A percentile compares a stretch with the other conserved stretches of the same genome.
Conservation (phyloP, 2,113 vertebrate species). For the Isichthys henryi region DNA sequence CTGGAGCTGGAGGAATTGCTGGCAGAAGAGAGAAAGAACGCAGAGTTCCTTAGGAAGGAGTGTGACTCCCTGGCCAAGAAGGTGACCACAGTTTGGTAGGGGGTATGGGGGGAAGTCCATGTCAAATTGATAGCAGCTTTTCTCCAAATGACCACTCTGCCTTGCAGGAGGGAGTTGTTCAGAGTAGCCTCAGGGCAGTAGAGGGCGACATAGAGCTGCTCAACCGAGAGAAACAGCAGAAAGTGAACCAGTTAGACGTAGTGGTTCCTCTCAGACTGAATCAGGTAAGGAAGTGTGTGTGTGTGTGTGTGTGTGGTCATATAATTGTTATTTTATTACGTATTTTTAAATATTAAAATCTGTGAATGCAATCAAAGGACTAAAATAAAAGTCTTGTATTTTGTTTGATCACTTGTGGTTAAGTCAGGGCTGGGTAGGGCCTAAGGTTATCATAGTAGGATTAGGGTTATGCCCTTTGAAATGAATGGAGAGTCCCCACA, state of each 20-base stretch:
- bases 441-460: neutral
- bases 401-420: neutral
- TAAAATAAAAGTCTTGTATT: neutral
- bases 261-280: slow-evolving; percentile 79
- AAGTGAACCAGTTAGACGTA: slow-evolving; percentile 75
- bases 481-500: neutral
- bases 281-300: slow-evolving; percentile 64
- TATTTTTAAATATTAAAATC: neutral
- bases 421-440: neutral
- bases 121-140: neutral
- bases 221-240: slow-evolving; percentile 80
- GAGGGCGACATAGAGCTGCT: slow-evolving; percentile 71
- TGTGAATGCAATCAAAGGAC: neutral
- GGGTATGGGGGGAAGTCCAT: neutral
- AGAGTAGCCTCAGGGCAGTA: slow-evolving; percentile 49
- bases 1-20: slow-evolving; percentile 73
- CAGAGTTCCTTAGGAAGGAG: slow-evolving; percentile 69
- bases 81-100: slow-evolving; percentile 47
- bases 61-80: slow-evolving; percentile 64
- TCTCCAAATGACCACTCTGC: neutral
- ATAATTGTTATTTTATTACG: neutral
- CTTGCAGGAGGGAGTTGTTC: slow-evolving; percentile 64
- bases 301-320: neutral
- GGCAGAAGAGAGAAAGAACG: slow-evolving; percentile 64
- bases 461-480: neutral